phyloP scores from a whole-genome alignment of 2,113 vertebrate genomes.

The Sebastes schlegelii region DNA sequence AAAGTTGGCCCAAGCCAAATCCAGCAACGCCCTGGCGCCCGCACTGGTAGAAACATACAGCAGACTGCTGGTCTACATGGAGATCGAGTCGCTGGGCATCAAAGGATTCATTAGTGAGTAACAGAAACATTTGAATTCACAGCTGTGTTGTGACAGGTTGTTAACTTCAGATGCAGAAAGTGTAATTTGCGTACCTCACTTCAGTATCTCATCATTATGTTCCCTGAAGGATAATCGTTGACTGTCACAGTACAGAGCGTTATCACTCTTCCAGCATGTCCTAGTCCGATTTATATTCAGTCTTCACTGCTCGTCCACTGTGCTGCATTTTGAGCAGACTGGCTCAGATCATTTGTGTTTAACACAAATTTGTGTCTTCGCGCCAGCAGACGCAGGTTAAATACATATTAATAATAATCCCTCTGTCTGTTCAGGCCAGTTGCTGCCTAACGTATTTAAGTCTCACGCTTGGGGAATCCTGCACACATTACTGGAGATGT shows the following conservation, averaged over 20 bases:
- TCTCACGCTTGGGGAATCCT: conserved; percentile 98
- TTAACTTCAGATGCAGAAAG: neutral
- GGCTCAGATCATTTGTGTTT: neutral
- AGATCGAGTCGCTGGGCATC: conserved; percentile 99
- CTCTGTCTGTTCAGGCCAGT: conserved; percentile 86
- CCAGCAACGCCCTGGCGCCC: conserved; percentile 93
- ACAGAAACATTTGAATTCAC: neutral
- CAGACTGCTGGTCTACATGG: conserved; percentile 98
- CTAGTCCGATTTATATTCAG: neutral
- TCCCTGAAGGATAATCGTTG: neutral
- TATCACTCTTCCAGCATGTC: neutral
- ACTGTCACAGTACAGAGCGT: neutral
- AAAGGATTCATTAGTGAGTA: conserved; percentile 99
- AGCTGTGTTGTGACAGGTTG: too few species aligned
- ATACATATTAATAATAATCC: neutral
- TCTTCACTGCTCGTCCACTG: neutral
- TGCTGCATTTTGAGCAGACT: neutral
- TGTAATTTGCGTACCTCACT: neutral
- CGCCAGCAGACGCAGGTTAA: neutral
- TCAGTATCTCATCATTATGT: neutral
- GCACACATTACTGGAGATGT: conserved; percentile 98
- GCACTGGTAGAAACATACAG: conserved; percentile 98
- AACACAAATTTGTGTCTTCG: neutral
- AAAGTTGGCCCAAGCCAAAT: conserved; percentile 97
- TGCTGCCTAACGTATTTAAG: conserved; percentile 97